phyloP scores from a whole-genome alignment of 2,888 invertebrate species.

The Brenthis hecate region DNA sequence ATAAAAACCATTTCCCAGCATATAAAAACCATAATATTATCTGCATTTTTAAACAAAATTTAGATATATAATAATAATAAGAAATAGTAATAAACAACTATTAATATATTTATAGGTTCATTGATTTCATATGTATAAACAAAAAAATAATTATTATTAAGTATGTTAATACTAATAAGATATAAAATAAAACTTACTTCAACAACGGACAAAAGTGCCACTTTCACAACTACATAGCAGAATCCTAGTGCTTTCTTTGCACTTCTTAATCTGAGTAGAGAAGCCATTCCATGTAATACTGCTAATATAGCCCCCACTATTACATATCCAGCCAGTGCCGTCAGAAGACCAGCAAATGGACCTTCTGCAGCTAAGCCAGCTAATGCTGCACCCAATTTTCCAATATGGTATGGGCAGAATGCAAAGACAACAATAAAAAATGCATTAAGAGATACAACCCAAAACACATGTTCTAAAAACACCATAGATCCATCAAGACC shows the following conservation, averaged over 20 bases:
- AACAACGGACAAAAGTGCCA: constrained; percentile 96
- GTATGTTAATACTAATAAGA: neutral
- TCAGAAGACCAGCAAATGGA: constrained; percentile 96
- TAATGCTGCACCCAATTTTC: constrained; percentile 90
- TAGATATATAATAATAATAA: too few species aligned
- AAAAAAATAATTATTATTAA: neutral
- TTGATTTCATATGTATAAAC: too few species aligned
- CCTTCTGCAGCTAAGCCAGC: constrained; percentile 80
- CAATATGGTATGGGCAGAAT: constrained; percentile 97
- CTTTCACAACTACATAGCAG: constrained; percentile 94
- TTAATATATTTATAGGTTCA: too few species aligned
- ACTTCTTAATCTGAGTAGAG: constrained; percentile 89
- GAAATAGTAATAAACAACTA: too few species aligned
- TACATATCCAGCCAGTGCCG: constrained; percentile 96
- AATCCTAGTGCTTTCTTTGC: constrained; percentile 94
- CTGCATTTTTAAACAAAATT: too few species aligned
- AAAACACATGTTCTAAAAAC: constrained; percentile 99
- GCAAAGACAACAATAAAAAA: constrained; percentile 98
- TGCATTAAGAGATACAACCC: constrained; percentile 98
- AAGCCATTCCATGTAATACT: constrained; percentile 91
- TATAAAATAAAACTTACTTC: constrained; percentile 86
- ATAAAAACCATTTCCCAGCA: too few species aligned
- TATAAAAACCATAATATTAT: too few species aligned
- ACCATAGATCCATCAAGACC: constrained; percentile 98
- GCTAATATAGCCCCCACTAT: constrained; percentile 92